These are phyloP conservation scores for Pilophorus perplexus DNA, from an alignment of 2,888 invertebrate genomes.

Conservation along the genomic window DNA sequence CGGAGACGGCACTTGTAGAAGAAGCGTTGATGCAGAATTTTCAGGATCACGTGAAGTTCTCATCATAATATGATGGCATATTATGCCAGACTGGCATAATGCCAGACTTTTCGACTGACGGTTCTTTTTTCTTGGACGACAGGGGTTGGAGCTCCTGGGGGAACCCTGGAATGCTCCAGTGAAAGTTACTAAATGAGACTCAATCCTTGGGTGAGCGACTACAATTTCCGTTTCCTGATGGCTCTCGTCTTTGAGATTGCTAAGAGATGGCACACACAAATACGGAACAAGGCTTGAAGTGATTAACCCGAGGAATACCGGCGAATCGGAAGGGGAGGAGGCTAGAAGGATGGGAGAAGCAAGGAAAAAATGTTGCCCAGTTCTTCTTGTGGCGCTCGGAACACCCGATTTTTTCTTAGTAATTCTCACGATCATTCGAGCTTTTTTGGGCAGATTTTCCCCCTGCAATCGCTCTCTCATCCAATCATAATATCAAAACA, in stretches of 20 bases:
- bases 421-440: neutral
- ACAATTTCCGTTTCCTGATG: neutral
- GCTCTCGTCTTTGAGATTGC: neutral
- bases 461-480: neutral
- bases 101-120: neutral
- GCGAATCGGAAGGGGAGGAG: too few species aligned
- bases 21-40: neutral
- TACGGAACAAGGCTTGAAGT: neutral
- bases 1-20: too few species aligned
- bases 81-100: too few species aligned
- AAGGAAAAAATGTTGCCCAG: neutral
- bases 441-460: neutral
- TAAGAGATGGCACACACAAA: neutral
- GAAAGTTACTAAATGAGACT: neutral
- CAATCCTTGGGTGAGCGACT: neutral
- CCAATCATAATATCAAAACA: neutral
- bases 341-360: neutral
- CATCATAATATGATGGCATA: neutral
- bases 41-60: neutral
- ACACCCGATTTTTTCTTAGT: neutral
- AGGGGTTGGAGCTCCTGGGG: neutral
- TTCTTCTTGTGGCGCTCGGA: neutral
- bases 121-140: neutral
- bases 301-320: too few species aligned
- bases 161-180: neutral